Base-by-base conservation (phyloP, 2,888 invertebrate genomes). In the Cantharis rufa region DNA sequence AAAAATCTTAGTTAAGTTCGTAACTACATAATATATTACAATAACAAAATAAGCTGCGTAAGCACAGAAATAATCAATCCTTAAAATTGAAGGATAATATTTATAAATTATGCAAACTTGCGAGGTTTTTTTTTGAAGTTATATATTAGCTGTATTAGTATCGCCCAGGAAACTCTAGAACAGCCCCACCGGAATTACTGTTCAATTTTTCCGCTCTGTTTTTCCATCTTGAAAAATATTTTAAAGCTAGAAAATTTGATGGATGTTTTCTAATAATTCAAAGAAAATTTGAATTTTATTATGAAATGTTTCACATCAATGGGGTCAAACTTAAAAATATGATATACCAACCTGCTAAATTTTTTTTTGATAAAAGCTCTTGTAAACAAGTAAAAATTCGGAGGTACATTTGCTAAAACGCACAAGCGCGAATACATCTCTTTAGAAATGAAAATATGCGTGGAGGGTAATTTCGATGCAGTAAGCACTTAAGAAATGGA, bases 401-500 rank as follows among this genome's bases (percentile, higher is more conserved):
- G 32, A 48, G 48, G 48, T 48, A 48, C n/a, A 48, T 48, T 48
- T 48, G n/a, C 48, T 48, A 48, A 48, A n/a, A 48, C 48, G 48
- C 48, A 48, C 48, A 48, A 48, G 48, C n/a, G 48, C 48, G 48
- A 48, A 48, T 48, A 7, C 48, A 48, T 48, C 48, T 48, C 48
- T 48, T 48, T 48, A 48, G 48, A 48, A 48, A 48, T 48, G 48
- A n/a, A 48, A 48, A 48, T 48, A 48, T 48, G 48, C 48, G 48
- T 48, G 48, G 13, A 48, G 48, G 48, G 48, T 48, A 66, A 48
- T 70, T 69, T 74, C 62, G 62, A 66, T 48, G 73, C 70, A 62
- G 27, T 62, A 71, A 15, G 70, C 70, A 73, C 73, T 73, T 77
- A 76, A 62, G 76, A 72, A 76, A 72, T 75, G 61, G 69, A 48